phyloP scores from a whole-genome alignment of 2,113 vertebrate species.

The Tenrec ecaudatus region DNA sequence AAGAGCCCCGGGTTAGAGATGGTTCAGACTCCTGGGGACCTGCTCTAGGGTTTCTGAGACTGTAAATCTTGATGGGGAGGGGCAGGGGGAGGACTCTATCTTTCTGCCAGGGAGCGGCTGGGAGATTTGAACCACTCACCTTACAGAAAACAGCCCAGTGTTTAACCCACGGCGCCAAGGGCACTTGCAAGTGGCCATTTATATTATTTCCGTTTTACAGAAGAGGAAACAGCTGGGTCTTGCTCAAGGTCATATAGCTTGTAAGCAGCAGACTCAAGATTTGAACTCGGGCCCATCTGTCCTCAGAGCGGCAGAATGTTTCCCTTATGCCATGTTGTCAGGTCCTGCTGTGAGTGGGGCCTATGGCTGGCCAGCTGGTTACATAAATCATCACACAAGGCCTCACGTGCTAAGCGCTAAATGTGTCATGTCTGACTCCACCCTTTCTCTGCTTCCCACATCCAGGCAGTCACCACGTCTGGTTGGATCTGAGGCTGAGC shows the following conservation, averaged over 20 bases:
- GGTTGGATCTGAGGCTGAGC: background rate
- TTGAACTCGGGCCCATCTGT: slow-evolving; percentile 30
- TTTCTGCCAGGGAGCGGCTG: no score
- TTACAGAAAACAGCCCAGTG: no score
- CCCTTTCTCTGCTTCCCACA: slow-evolving; percentile 44
- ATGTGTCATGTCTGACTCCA: slow-evolving; percentile 68
- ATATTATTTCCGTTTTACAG: slow-evolving; percentile 33
- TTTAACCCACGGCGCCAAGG: no score
- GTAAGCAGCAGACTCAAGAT: slow-evolving; percentile 37
- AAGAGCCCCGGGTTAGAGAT: no score
- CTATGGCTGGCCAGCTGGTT: slow-evolving; percentile 29
- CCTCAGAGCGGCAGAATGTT: background rate
- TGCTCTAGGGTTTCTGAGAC: no score
- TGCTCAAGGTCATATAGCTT: slow-evolving; percentile 42
- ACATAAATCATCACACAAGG: slow-evolving; percentile 61
- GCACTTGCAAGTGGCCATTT: background rate
- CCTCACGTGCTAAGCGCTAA: slow-evolving; percentile 74
- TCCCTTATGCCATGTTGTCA: background rate
- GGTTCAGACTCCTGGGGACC: no score
- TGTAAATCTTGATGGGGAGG: no score
- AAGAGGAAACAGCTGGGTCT: slow-evolving; percentile 47
- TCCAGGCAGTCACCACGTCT: slow-evolving; percentile 45
- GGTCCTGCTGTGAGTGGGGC: slow-evolving; percentile 30
- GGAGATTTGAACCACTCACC: no score
- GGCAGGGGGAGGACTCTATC: no score